Evolutionary conservation across 2,888 invertebrate species (phyloP), one percentile per base, ranked within the genome.

Genomic region (Trichacis sp.): DNA sequence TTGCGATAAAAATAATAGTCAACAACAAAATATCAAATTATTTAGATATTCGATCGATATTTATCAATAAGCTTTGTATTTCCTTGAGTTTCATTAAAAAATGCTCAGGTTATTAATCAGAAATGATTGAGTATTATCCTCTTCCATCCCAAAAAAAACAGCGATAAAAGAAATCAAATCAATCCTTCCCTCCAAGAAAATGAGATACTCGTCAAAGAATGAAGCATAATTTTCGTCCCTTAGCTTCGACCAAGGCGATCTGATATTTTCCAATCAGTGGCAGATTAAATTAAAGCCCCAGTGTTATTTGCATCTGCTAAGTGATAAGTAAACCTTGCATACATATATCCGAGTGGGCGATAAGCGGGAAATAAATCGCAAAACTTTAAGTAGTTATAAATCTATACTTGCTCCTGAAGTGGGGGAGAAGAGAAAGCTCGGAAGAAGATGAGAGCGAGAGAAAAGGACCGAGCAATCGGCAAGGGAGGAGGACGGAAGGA

Each of bases 301-400:
- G 52, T 36, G 70, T 64, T 74, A 83, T 83, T 83, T 82, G 81
- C 84, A 84, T 83, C 77, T 76, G 76, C 80, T 84, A 84, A 83
- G 84, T 83, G 83, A 84, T 83, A 84, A 84, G 83, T 84, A 83
- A 84, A 82, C 77, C 80, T 77, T 72, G 78, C 77, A 79, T 76
- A 80, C 78, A 77, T 79, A 81, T 82, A 81, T 81, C 79, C 78
- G 71, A 76, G 71, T 74, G 75, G 75, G 78, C 79, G 84, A 84
- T 83, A 83, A 84, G 83, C 82, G 80, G 77, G 78, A 82, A 82
- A 84, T 83, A 84, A 83, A 84, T 84, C 84, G 83, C 79, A 67
- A 80, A 84, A 83, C 82, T 83, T 84, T 82, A 83, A 84, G 82
- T 80, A 82, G 83, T 83, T 84, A 83, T 83, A 82, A 83, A 84